Percentiles rank a stretch among this genome's conserved stretches.
Conservation (phyloP, 2,113 vertebrate species). For the Telmatochromis bifrenatus region DNA sequence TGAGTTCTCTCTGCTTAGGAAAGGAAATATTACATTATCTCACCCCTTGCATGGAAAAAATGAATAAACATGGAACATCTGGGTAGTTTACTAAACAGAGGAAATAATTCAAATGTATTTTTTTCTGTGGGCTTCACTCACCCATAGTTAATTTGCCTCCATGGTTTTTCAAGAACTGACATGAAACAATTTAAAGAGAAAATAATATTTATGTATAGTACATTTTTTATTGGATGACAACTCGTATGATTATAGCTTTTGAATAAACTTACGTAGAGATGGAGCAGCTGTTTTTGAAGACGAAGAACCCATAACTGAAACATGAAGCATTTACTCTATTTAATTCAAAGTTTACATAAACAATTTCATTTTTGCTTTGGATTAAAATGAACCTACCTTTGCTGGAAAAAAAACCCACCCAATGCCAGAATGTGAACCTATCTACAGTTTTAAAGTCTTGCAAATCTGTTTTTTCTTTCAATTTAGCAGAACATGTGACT, state of each 20-base stretch:
- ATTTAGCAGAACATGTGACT: accelerated
- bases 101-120: not conserved
- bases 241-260: not conserved
- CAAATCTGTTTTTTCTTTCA: accelerated
- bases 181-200: accelerated
- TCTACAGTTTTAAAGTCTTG: accelerated
- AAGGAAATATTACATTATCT: not conserved
- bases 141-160: accelerated
- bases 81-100: not conserved
- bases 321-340: accelerated
- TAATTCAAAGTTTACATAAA: not conserved
- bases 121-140: not conserved
- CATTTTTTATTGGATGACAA: not conserved
- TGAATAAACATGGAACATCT: accelerated
- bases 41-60: accelerated
- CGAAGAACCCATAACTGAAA: accelerated
- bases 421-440: accelerated
- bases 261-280: accelerated
- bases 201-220: accelerated
- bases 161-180: accelerated
- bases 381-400: not conserved
- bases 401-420: not conserved
- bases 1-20: accelerated
- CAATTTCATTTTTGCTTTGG: accelerated
- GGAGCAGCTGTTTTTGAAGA: accelerated